Conservation (phyloP, 2,888 invertebrate species). For the Ornithoptera alexandrae region DNA sequence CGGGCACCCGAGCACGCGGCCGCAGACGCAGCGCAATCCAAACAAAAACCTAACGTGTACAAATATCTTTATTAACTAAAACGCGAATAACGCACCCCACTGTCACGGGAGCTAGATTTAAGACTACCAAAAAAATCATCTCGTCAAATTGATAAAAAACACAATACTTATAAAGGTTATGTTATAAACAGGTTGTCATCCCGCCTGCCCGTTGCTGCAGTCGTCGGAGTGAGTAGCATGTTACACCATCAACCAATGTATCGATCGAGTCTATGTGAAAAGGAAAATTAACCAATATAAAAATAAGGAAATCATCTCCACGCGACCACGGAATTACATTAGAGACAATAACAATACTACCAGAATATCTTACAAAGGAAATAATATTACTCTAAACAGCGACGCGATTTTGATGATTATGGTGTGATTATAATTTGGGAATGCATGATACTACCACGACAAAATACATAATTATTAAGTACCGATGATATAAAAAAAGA, state of each 20-base stretch:
- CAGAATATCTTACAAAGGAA: constrained; percentile 73
- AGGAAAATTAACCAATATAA: constrained; percentile 32
- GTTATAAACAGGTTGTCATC: constrained; percentile 57
- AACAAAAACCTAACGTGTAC: constrained; percentile 40
- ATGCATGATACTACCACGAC: constrained; percentile 74
- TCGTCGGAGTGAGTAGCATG: constrained; percentile 53
- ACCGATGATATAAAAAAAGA: constrained; percentile 65
- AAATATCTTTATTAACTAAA: constrained; percentile 76
- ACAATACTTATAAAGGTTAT: constrained; percentile 41
- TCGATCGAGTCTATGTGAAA: constrained; percentile 44
- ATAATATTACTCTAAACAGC: constrained; percentile 74
- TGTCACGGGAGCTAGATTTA: constrained; percentile 70
- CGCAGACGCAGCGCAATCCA: constrained; percentile 24
- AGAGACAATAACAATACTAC: constrained; percentile 58
- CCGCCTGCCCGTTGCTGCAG: constrained; percentile 62
- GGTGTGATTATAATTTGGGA: constrained; percentile 76
- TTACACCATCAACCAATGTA: constrained; percentile 51
- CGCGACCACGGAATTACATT: constrained; percentile 65
- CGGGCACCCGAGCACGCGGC: constrained; percentile 32
- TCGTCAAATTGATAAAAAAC: constrained; percentile 69
- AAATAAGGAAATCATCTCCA: constrained; percentile 50
- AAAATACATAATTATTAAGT: constrained; percentile 76
- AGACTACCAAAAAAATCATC: constrained; percentile 66
- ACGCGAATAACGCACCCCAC: constrained; percentile 58
- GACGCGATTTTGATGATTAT: constrained; percentile 69